Percentiles rank a stretch among this genome's conserved stretches.
These are phyloP conservation scores for Clarias platycephalus DNA, from an alignment of 2,797 vertebrate genomes.

Conservation along the genomic window DNA sequence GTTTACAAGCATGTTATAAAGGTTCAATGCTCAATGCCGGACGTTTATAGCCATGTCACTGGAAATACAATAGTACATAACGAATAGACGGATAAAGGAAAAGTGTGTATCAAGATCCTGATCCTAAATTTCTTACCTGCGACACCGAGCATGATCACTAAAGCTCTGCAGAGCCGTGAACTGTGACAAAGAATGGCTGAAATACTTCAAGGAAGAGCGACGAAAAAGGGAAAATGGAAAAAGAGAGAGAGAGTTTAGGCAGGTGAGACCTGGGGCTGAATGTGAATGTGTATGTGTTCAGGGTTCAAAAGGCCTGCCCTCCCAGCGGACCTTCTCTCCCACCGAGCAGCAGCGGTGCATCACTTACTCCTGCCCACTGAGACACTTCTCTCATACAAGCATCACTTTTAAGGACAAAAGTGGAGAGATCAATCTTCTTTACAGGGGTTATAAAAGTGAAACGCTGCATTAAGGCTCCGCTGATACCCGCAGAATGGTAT, in stretches of 20 bases:
- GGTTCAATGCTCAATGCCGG: not conserved
- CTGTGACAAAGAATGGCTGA: slow-evolving; percentile 20
- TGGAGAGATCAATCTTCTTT: slow-evolving; percentile 62
- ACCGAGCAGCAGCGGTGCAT: slow-evolving; percentile 63
- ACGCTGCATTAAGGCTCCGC: slow-evolving; percentile 42
- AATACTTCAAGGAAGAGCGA: slow-evolving; percentile 12
- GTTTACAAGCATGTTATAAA: not conserved
- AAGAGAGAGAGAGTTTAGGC: slow-evolving; percentile 15
- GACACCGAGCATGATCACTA: slow-evolving; percentile 15
- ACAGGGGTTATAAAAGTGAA: slow-evolving; percentile 57
- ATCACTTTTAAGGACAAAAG: slow-evolving; percentile 64
- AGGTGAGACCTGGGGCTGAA: slow-evolving; percentile 48
- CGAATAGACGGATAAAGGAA: slow-evolving; percentile 11
- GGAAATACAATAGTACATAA: not conserved
- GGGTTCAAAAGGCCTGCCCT: slow-evolving; percentile 65
- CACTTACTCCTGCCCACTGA: slow-evolving; percentile 54
- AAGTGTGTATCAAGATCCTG: slow-evolving; percentile 37
- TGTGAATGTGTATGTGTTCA: slow-evolving; percentile 47
- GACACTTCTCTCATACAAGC: slow-evolving; percentile 61
- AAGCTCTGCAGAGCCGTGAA: slow-evolving; percentile 17
- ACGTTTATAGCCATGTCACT: not conserved
- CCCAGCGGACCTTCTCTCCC: slow-evolving; percentile 64
- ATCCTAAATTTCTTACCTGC: slow-evolving; percentile 38
- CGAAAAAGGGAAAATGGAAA: not conserved
- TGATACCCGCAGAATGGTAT: slow-evolving; percentile 27